Percentiles rank a stretch among this genome's conserved stretches.
Conservation (phyloP, 2,113 vertebrate species). For the Odontophorus gujanensis region DNA sequence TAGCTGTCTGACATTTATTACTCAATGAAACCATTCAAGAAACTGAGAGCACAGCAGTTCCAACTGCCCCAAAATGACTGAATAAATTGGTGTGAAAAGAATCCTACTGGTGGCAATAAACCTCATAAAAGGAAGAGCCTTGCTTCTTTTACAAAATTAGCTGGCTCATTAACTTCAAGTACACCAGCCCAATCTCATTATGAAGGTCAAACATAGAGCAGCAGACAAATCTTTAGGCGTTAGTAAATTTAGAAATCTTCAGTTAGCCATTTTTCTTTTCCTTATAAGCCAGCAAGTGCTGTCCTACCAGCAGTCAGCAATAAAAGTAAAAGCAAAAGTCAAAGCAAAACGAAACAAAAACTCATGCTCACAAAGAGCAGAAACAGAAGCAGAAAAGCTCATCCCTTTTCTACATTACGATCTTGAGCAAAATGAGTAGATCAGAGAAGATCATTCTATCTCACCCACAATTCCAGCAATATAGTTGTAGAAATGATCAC, state of each 20-base stretch:
- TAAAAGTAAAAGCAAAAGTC: not conserved
- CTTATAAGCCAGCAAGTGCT: not conserved
- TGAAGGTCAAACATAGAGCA: slow-evolving; percentile 13
- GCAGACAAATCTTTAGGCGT: not conserved
- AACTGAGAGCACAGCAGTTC: not conserved
- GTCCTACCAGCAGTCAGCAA: not conserved
- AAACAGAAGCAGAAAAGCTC: not conserved
- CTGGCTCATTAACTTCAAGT: slow-evolving; percentile 34
- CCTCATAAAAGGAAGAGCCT: slow-evolving; percentile 7
- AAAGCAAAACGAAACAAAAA: not conserved
- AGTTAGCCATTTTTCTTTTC: not conserved
- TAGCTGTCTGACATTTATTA: not conserved
- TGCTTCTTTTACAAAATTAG: slow-evolving; percentile 39
- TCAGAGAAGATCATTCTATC: not conserved
- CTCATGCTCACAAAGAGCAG: not conserved
- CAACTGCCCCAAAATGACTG: not conserved
- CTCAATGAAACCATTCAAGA: not conserved
- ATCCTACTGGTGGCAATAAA: slow-evolving; percentile 49
- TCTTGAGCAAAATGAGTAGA: rapidly evolving
- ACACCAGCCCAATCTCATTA: slow-evolving; percentile 1
- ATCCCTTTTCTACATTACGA: not conserved
- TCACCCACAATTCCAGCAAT: rapidly evolving
- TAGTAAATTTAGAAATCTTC: not conserved
- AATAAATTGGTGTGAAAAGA: not conserved
- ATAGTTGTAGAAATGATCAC: not conserved